A percentile compares a stretch with the other conserved stretches of the same genome.
These are phyloP conservation scores for Gymnocephalus cernua DNA, from an alignment of 2,113 vertebrate genomes.

Conservation along the genomic window DNA sequence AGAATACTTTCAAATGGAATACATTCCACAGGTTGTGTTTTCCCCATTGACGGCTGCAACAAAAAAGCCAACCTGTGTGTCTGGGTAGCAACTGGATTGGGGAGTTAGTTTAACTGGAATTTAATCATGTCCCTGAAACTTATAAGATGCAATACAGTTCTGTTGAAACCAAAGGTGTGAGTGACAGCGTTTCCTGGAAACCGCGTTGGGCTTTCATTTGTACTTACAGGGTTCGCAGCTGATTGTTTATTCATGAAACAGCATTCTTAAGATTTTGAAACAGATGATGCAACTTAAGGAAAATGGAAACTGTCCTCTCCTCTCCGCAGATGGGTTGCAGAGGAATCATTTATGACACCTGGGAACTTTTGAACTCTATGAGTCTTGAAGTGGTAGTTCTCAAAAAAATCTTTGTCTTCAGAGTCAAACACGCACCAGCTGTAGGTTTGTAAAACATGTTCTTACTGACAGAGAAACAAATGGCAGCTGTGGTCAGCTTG, in stretches of 20 bases:
- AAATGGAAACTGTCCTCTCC: constrained; percentile 44
- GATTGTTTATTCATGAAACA: constrained; percentile 43
- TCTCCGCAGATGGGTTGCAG: background rate
- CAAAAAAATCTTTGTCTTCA: constrained; percentile 27
- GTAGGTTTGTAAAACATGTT: constrained; percentile 19
- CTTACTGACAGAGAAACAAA: background rate
- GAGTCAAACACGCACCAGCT: constrained; percentile 5
- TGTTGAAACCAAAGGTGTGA: constrained; percentile 17
- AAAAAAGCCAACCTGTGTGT: background rate
- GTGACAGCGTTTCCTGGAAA: constrained; percentile 15
- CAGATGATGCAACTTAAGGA: constrained; percentile 60
- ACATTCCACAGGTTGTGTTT: constrained; percentile 1
- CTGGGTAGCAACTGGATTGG: background rate
- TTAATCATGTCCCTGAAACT: background rate
- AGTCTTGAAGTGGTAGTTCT: constrained; percentile 5
- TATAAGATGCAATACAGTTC: background rate
- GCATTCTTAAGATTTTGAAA: constrained; percentile 27
- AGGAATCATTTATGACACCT: constrained; percentile 31
- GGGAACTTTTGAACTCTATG: constrained; percentile 28
- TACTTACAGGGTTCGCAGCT: constrained; percentile 14
- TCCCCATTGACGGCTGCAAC: background rate
- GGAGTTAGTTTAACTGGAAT: constrained; percentile 16
- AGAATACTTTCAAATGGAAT: too few species aligned
- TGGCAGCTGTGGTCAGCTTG: background rate
- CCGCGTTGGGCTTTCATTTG: constrained; percentile 6